Base-by-base conservation (phyloP, 1,140 invertebrate genomes). In the Drosophila mayri region DNA sequence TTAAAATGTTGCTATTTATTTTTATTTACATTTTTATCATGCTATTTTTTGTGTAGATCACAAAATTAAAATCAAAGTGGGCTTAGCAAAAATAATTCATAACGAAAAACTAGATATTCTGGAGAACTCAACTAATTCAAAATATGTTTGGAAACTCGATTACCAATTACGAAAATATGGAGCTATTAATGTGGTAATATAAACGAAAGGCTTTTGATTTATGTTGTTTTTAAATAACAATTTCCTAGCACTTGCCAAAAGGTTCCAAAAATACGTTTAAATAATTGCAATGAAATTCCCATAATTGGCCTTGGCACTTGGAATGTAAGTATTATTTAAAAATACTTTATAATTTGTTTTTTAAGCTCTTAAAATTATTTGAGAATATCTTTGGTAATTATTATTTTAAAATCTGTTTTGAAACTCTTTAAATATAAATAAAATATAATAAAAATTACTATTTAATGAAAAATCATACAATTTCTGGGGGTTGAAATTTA, bases 231-330 rank as follows among this genome's bases (percentile, higher is more conserved):
- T 14, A n/a, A n/a, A 8, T 0, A 25, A 14, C 0, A 11, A 32
- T 61, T 0, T 5, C 3, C 4, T 3, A 11, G 3, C 12, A 12
- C 61, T 64, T 70, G 63, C 10, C 74, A 60, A 32, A 66, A n/a
- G 10, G 28, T 47, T 35, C 70, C 77, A 0, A 88, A 84, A 35
- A 66, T 43, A 0, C 11, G 73, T 25, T 40, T 78, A 1, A 9
- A 35, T 3, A 40, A 84, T 63, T 57, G 77, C 8, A 57, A 52
- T 0, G 47, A 84, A 67, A 71, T 80, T 0, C 85, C 85, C 0
- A 8, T 84, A 9, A 60, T 88, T 20, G 84, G 84, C 14, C 66
- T 90, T 12, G 85, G 84, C 20, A 88, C 85, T 11, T 88, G 64
- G 67, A 9, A 16, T 32, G 84, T 81, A 58, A 76, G 64, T 75